Conservation (phyloP, 2,888 invertebrate species). For the Yponomeuta sedellus region DNA sequence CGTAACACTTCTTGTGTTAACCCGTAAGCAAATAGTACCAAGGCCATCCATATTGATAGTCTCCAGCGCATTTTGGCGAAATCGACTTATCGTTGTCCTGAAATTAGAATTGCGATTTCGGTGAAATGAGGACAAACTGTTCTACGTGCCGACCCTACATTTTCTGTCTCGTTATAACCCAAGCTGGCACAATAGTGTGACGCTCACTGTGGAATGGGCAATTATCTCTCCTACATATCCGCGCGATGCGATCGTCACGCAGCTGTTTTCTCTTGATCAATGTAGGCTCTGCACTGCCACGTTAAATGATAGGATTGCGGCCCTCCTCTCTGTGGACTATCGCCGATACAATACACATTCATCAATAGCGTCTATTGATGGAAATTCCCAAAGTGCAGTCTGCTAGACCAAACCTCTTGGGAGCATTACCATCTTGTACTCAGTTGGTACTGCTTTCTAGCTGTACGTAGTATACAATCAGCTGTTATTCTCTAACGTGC, state of each 20-base stretch:
- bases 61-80: slow-evolving; percentile 3
- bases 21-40: neutral
- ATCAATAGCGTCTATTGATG: neutral
- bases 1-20: neutral
- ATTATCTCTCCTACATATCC: neutral
- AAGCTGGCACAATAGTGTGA: too few relatives aligned
- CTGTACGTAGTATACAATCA: too few relatives aligned
- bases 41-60: neutral
- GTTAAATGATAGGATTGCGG: neutral
- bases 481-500: too few relatives aligned
- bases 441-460: too few relatives aligned
- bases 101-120: neutral
- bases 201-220: neutral
- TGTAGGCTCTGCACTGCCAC: neutral
- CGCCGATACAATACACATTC: neutral
- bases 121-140: too few relatives aligned
- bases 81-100: neutral
- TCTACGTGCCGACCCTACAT: too few relatives aligned
- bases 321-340: neutral
- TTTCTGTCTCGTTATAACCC: too few relatives aligned
- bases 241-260: neutral
- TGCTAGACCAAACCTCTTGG: neutral
- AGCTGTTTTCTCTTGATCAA: neutral
- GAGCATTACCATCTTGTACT: too few relatives aligned
- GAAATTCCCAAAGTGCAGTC: neutral